These are phyloP conservation scores for Heterodera schachtii DNA, from an alignment of 1,140 invertebrate species.

Conservation along the genomic window DNA sequence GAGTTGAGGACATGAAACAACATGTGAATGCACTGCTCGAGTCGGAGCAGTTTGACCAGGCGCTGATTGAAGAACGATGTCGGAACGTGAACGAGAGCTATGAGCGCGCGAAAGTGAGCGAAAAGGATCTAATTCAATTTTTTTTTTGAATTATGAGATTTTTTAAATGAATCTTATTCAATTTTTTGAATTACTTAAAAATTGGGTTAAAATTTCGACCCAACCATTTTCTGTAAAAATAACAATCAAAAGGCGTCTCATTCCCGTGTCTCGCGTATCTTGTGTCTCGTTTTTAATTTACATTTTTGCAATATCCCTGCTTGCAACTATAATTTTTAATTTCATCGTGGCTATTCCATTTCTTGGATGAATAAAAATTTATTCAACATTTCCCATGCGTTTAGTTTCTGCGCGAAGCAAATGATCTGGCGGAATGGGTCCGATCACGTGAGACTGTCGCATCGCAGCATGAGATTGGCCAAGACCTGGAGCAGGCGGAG, in stretches of 20 bases:
- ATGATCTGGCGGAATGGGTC: constrained; percentile 96
- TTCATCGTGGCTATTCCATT: too few relatives aligned
- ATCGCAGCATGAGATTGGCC: constrained; percentile 91
- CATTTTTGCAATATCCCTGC: too few relatives aligned
- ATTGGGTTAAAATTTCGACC: too few relatives aligned
- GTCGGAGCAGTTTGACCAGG: constrained; percentile 89
- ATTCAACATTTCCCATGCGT: constrained; percentile 71
- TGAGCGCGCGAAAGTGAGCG: constrained; percentile 70
- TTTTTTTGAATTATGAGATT: not conserved
- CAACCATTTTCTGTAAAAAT: too few relatives aligned
- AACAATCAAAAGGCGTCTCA: too few relatives aligned
- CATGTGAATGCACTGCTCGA: constrained; percentile 91
- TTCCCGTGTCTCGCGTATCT: too few relatives aligned
- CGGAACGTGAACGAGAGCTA: constrained; percentile 88
- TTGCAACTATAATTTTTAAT: too few relatives aligned
- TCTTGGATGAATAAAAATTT: too few relatives aligned
- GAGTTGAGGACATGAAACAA: constrained; percentile 85
- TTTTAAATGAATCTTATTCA: not conserved
- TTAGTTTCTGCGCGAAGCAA: constrained; percentile 92
- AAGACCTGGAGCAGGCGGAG: constrained; percentile 96
- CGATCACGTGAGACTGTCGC: constrained; percentile 83
- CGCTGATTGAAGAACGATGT: constrained; percentile 87
- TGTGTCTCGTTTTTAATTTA: too few relatives aligned
- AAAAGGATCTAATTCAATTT: too few relatives aligned
- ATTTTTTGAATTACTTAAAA: too few relatives aligned